These are phyloP conservation scores for Cheilosia vernalis DNA, from an alignment of 2,888 invertebrate genomes.

Conservation along the genomic window DNA sequence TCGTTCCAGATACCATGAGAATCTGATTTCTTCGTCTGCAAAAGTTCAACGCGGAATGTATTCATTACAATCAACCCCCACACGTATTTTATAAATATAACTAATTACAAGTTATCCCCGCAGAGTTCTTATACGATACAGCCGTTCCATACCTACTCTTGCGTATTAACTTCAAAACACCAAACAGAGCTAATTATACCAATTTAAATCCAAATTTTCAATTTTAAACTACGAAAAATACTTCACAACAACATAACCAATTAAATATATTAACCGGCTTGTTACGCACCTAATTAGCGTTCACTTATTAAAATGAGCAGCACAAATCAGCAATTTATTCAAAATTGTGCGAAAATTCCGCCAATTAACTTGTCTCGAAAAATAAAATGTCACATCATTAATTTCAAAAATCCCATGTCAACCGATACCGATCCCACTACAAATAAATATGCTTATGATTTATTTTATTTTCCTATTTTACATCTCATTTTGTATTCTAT, in stretches of 20 bases:
- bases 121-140: too few species aligned
- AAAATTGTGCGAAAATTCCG: slow-evolving; percentile 3
- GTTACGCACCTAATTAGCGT: slow-evolving; percentile 5
- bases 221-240: too few species aligned
- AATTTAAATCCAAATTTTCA: too few species aligned
- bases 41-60: too few species aligned
- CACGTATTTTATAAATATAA: too few species aligned
- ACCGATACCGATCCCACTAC: slow-evolving; percentile 44
- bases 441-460: slow-evolving; percentile 20
- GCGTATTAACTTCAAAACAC: too few species aligned
- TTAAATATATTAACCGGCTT: not conserved
- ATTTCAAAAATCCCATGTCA: slow-evolving; percentile 16
- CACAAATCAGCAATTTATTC: slow-evolving; percentile 8
- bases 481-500: slow-evolving; percentile 12
- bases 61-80: too few species aligned
- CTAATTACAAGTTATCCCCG: too few species aligned
- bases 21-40: too few species aligned
- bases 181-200: too few species aligned
- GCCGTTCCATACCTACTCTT: too few species aligned
- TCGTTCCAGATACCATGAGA: too few species aligned
- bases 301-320: slow-evolving; percentile 17
- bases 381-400: slow-evolving; percentile 8
- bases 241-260: not conserved
- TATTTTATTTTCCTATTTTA: not conserved
- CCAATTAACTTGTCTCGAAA: slow-evolving; percentile 29